phyloP scores from a whole-genome alignment of 1,140 invertebrate species.

The Leptopilina boulardi region DNA sequence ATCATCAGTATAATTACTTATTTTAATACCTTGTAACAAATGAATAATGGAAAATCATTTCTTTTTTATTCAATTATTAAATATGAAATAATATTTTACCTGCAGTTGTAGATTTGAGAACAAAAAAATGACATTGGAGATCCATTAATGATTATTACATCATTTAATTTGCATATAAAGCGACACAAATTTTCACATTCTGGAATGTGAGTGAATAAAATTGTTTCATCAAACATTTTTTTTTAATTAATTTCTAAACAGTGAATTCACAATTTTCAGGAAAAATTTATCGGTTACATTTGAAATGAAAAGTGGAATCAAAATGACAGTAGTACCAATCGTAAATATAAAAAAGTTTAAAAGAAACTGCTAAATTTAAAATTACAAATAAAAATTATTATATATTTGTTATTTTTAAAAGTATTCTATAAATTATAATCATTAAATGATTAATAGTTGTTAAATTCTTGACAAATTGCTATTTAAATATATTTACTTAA shows the following conservation, averaged over 20 bases:
- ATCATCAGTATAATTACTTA: too few species aligned
- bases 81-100: background rate
- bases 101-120: background rate
- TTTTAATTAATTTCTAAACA: background rate
- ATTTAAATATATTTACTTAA: background rate
- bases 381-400: too few species aligned
- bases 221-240: background rate
- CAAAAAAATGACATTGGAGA: background rate
- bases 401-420: too few species aligned
- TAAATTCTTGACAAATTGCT: background rate
- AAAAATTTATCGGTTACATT: background rate
- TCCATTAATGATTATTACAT: background rate
- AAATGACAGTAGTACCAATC: too few species aligned
- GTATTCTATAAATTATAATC: too few species aligned
- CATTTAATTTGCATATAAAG: background rate
- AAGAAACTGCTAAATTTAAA: too few species aligned
- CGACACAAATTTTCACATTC: constrained; percentile 1
- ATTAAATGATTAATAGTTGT: background rate
- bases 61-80: background rate
- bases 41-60: too few species aligned
- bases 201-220: background rate
- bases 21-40: too few species aligned
- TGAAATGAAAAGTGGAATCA: background rate
- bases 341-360: too few species aligned
- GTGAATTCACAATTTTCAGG: background rate